Evolutionary conservation across 2,888 invertebrate species (phyloP), one percentile per base, ranked within the genome.

Genomic region (Fragum sueziense): DNA sequence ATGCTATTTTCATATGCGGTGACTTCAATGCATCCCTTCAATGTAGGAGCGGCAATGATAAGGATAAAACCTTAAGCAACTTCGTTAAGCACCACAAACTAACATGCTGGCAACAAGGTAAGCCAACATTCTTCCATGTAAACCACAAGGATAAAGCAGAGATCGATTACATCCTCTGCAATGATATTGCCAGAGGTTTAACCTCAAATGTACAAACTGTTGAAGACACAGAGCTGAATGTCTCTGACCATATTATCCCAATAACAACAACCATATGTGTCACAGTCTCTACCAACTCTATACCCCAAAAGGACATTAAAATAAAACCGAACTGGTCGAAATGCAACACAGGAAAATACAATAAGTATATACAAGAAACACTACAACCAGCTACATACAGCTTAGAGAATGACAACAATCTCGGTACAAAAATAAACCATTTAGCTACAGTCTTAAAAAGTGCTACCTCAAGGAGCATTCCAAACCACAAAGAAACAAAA

Each of bases 21-120:
- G 57, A 57, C n/a, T 22, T 57, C n/a, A 57, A 57, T 57, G 57
- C 57, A 11, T 57, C 57, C n/a, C 57, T 57, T 7, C n/a, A 11
- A 17, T 22, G 57, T n/a, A 22, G n/a, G 7, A 11, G 14, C 25
- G 14, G 14, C 22, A 57, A 57, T 22, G 57, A 57, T 22, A 57
- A 22, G n/a, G 57, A 57, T 57, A 57, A n/a, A 11, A 11, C n/a
- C 14, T 22, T 57, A 57, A 57, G 22, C 7, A 17, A 9, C 11
- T 57, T 57, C 22, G 57, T 57, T 17, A 7, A 57, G 25, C 9
- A n/a, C n/a, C n/a, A 17, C 7, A 22, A 22, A 7, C 57, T 57
- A 22, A 57, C 25, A 9, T n/a, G 7, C 25, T 22, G n/a, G 57
- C 57, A 57, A 57, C 11, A n/a, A 7, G 22, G 57, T 57, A 57